phyloP scores from a whole-genome alignment of 2,888 invertebrate species.

The Xanthia togata region DNA sequence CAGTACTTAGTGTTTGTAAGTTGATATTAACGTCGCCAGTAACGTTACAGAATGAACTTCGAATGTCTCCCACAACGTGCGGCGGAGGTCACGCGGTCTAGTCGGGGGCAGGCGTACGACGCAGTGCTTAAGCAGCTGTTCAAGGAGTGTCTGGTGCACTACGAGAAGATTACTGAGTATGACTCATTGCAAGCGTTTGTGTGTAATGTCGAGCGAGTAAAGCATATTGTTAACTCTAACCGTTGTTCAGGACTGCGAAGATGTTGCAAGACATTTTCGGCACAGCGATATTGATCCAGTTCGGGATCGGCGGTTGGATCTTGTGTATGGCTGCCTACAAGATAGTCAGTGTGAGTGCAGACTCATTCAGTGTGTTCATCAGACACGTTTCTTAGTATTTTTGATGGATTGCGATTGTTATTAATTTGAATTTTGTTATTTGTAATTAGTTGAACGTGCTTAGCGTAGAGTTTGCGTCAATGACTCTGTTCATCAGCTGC shows the following conservation, averaged over 20 bases:
- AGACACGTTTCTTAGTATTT: background rate
- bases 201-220: background rate
- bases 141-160: conserved; percentile 77
- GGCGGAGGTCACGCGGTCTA: conserved; percentile 37
- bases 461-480: conserved; percentile 87
- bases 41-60: conserved; percentile 75
- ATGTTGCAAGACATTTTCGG: conserved; percentile 82
- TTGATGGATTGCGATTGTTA: background rate
- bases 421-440: conserved; percentile 22
- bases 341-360: conserved; percentile 80
- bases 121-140: conserved; percentile 69
- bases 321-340: conserved; percentile 87
- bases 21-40: background rate
- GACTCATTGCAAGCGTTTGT: background rate
- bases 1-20: background rate
- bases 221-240: background rate
- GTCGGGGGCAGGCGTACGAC: conserved; percentile 62
- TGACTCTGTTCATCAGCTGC: conserved; percentile 88
- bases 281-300: conserved; percentile 81
- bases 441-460: conserved; percentile 75
- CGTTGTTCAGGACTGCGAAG: conserved; percentile 71
- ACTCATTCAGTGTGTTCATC: background rate
- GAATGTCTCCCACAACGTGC: conserved; percentile 74
- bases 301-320: conserved; percentile 86
- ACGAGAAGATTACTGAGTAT: conserved; percentile 77